Conservation (phyloP, 2,797 vertebrate species). For the Poeciliopsis infans region DNA sequence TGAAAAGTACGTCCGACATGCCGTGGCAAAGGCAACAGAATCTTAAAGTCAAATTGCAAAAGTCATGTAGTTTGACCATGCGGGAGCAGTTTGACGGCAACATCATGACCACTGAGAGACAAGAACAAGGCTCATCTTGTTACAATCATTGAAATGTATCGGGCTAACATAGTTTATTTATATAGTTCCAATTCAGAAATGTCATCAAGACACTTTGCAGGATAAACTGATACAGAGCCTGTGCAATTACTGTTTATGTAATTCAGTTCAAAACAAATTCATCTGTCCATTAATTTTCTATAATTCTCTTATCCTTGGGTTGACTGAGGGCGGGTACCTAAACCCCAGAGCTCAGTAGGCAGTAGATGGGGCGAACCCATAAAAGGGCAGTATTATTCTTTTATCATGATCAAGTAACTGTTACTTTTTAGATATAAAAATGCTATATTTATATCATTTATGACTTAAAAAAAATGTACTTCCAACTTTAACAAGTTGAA, state of each 20-base stretch:
- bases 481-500: too few relatives aligned
- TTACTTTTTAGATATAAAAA: too few relatives aligned
- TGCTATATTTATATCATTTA: too few relatives aligned
- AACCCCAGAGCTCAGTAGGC: neutral
- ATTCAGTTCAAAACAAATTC: neutral
- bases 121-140: neutral
- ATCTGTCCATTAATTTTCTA: neutral
- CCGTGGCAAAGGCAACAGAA: conserved; percentile 24
- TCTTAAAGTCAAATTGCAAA: conserved; percentile 16
- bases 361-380: neutral
- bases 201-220: neutral
- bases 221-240: neutral
- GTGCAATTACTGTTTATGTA: neutral
- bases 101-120: neutral
- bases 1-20: conserved; percentile 30
- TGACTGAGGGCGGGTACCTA: neutral
- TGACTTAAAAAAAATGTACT: too few relatives aligned
- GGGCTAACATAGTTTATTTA: neutral
- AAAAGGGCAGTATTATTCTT: neutral
- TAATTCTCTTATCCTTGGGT: neutral
- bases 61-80: neutral
- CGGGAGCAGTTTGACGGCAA: neutral
- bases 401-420: too few relatives aligned
- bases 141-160: neutral
- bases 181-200: neutral